Base-by-base conservation (phyloP, 2,888 invertebrate genomes). In the Halictus ligatus region DNA sequence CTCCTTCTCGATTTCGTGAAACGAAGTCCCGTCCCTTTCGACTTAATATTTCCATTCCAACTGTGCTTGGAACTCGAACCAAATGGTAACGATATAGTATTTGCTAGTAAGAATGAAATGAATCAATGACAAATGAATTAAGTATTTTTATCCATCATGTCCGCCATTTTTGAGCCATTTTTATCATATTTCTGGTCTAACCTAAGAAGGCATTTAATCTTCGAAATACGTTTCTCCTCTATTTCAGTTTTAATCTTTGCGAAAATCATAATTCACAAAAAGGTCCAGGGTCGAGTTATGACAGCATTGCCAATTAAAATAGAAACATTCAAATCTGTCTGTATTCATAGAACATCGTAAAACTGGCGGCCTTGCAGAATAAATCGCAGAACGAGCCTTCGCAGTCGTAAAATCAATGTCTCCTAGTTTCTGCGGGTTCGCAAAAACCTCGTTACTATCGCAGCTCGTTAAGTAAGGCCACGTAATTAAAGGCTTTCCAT, bases 401-500 rank as follows among this genome's bases (percentile, higher is more conserved):
- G 50, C 7, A 15, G 50, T 29, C 18, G 50, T 15, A 25, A 35
- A 10, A 35, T 29, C 64, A 25, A 25, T 35, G 72, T 73, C 43
- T 25, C 54, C 48, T 18, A 67, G 77, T 54, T 76, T 21, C 80
- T 50, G 60, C 35, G 50, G 60, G n/a, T 48, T 50, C n/a, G 69
- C 75, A 80, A 89, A 87, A 89, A 85, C 81, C 87, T 76, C 85
- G 78, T 77, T 75, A 67, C 80, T 69, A 81, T 87, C 87, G 82
- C 78, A 74, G 78, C 78, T 85, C 88, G 89, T 89, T 90, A 90
- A 89, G 81, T 72, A 81, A 85, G 81, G 43, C 50, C 75, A 64
- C 78, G 87, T 88, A 90, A 89, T 89, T 90, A 87, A 82, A 87
- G 83, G 80, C 85, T 82, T 89, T 90, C 85, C 89, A 87, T 67